These are phyloP conservation scores for Andrena hattorfiana DNA, from an alignment of 2,888 invertebrate genomes.

Conservation along the genomic window DNA sequence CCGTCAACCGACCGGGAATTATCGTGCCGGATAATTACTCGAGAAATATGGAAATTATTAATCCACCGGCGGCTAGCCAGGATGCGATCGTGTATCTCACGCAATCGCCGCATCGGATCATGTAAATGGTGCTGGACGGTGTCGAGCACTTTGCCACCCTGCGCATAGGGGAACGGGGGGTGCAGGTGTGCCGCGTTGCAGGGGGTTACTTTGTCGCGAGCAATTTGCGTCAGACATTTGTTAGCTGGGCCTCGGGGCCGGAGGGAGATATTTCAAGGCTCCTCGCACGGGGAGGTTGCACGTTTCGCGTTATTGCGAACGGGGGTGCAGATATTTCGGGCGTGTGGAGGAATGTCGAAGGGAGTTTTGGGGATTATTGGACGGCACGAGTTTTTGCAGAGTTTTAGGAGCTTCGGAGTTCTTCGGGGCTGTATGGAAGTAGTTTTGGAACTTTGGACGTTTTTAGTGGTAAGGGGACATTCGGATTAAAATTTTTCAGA, in stretches of 20 bases:
- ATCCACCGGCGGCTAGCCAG: conserved; percentile 29
- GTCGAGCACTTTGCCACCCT: conserved; percentile 29
- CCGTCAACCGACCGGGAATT: conserved; percentile 48
- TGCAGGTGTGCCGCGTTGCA: conserved; percentile 37
- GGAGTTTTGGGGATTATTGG: no score
- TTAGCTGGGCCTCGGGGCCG: conserved; percentile 3
- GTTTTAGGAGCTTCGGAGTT: no score
- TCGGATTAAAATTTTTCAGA: no score
- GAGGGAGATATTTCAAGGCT: conserved; percentile 36
- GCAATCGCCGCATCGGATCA: conserved; percentile 51
- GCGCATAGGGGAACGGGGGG: neutral
- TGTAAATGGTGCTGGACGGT: conserved; percentile 37
- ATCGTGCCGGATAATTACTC: conserved; percentile 59
- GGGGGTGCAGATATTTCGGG: neutral
- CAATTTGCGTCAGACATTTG: conserved; percentile 52
- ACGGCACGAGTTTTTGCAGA: no score
- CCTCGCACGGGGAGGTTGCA: neutral
- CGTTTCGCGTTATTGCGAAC: conserved; percentile 11
- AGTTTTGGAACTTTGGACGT: no score
- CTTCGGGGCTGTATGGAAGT: no score
- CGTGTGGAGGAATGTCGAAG: neutral
- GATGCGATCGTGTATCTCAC: conserved; percentile 35
- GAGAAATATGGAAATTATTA: conserved; percentile 68
- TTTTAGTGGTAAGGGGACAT: no score
- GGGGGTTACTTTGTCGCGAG: conserved; percentile 41